Conservation (phyloP, 2,888 invertebrate genomes). For the Adineta ricciae region DNA sequence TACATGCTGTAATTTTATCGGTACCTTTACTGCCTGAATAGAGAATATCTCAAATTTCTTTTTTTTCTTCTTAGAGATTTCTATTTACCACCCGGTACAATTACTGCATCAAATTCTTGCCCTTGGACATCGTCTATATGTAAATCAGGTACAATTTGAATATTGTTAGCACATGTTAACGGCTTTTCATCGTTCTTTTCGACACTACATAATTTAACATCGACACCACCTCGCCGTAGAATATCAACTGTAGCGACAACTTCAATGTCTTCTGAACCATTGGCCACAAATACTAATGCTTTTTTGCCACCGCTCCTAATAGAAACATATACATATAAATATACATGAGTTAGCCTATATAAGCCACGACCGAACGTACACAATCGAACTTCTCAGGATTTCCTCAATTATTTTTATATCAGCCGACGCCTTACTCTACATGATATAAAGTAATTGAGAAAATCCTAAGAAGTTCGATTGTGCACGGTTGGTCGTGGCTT, state of each 20-base stretch:
- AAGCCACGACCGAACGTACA: too few species aligned
- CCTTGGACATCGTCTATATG: conserved; percentile 24
- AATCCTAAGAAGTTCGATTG: too few species aligned
- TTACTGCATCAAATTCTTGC: conserved; percentile 60
- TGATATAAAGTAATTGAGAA: too few species aligned
- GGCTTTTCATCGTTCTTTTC: conserved; percentile 45
- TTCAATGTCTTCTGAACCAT: conserved; percentile 34
- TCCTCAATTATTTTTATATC: too few species aligned
- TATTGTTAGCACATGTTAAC: conserved; percentile 71
- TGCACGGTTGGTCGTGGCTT: too few species aligned
- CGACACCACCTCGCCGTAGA: conserved; percentile 45
- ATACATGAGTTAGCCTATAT: not conserved
- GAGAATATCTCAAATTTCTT: not conserved
- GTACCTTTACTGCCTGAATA: not conserved
- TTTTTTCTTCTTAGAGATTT: not conserved
- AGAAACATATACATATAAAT: not conserved
- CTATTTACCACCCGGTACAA: conserved; percentile 79
- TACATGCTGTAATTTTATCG: not conserved
- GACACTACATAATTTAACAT: conserved; percentile 69
- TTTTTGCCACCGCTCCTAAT: conserved; percentile 1
- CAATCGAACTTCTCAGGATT: too few species aligned
- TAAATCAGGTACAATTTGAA: conserved; percentile 65
- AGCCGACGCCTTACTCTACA: too few species aligned
- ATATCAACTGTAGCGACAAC: conserved; percentile 28
- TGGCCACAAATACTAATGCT: conserved; percentile 32